Base-by-base conservation (phyloP, 1,140 invertebrate genomes). In the Lordiphosa mommai region DNA sequence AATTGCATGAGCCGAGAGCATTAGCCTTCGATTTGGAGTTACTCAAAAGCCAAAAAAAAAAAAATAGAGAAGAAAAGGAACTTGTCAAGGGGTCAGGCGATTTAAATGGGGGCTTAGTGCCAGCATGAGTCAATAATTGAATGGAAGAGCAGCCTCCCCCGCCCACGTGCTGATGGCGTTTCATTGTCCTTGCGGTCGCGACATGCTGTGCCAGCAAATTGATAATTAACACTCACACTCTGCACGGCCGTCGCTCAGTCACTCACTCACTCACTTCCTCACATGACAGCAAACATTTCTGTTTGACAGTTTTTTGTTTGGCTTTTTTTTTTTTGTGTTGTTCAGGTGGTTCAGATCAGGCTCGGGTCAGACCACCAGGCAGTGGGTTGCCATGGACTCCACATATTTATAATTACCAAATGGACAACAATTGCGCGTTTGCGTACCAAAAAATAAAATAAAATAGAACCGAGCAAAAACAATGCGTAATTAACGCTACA, bases 121-220 rank as follows among this genome's bases (percentile, higher is more conserved):
- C 77, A 84, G 77, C 77, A 66, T 85, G 79, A 84, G 79, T 84
- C 77, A 84, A 82, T 82, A 77, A 82, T 77, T 79, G 73, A 79
- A 79, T 79, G 65, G 43, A 32, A 49, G 9, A 8, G 16, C 37
- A 58, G 4, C 17, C n/a, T 4, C 61, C 52, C 36, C 41, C 16
- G 41, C 49, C 40, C 53, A 9, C 46, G 12, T 59, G 10, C 12
- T 79, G 74, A 82, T 82, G 77, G 77, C 76, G 59, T 82, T 82
- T 77, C 77, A 84, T 77, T 82, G 77, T 82, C 61, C 36, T 66
- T 82, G 77, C 56, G 77, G 77, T 82, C 77, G 77, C 77, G 77
- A 77, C 77, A 82, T 38, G 77, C 77, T 82, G 77, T 50, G 65
- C 51, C 72, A 68, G 51, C 50, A 79, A 77, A 72, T 79, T 79